phyloP scores from a whole-genome alignment of 2,888 invertebrate genomes.

The Dendrolimus houi region DNA sequence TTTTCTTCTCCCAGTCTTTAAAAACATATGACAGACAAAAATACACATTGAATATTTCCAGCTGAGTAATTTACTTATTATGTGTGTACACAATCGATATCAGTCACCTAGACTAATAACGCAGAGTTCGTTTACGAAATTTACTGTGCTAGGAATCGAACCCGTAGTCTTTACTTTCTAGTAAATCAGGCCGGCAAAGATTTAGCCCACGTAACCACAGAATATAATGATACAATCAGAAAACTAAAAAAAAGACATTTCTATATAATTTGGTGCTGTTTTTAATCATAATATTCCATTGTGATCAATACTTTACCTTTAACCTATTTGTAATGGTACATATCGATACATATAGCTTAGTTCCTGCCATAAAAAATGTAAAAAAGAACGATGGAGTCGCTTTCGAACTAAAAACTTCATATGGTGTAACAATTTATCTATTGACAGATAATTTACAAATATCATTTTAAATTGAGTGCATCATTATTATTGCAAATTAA shows the following conservation, averaged over 20 bases:
- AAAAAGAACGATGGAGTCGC: slow-evolving; percentile 33
- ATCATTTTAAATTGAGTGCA: not conserved
- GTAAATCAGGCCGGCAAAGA: no score
- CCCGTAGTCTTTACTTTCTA: no score
- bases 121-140: no score
- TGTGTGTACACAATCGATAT: no score
- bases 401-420: not conserved
- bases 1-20: no score
- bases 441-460: not conserved
- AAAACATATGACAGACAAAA: no score
- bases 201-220: no score
- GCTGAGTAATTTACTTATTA: no score
- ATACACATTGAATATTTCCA: no score
- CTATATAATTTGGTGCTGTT: not conserved
- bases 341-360: slow-evolving; percentile 24
- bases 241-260: not conserved
- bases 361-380: slow-evolving; percentile 46
- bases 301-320: slow-evolving; percentile 16
- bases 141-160: no score
- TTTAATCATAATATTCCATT: slow-evolving; percentile 5
- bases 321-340: slow-evolving; percentile 22
- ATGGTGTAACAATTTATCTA: not conserved
- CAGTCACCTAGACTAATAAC: no score
- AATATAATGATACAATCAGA: not conserved
- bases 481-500: slow-evolving; percentile 2